Conservation (phyloP, 2,113 vertebrate genomes). For the Antennarius striatus region DNA sequence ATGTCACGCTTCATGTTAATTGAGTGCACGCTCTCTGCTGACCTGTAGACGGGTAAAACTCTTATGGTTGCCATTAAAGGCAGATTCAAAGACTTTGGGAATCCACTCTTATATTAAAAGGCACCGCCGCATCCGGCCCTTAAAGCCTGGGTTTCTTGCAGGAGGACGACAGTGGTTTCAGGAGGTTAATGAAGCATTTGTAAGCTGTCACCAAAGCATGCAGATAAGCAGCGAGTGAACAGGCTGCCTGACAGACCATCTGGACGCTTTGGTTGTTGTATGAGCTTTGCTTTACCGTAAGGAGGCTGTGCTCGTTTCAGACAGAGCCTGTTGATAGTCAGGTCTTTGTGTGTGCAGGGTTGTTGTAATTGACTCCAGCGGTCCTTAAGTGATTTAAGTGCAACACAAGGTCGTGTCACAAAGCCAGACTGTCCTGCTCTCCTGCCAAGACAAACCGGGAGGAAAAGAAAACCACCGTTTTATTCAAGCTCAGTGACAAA, state of each 20-base stretch:
- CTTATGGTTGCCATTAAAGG: conserved; percentile 28
- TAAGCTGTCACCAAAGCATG: conserved; percentile 21
- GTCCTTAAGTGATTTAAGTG: conserved; percentile 41
- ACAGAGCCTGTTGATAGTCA: conserved; percentile 12
- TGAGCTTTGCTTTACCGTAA: too few relatives aligned
- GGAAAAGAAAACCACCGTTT: conserved; percentile 21
- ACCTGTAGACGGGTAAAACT: conserved; percentile 57
- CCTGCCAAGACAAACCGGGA: conserved; percentile 25
- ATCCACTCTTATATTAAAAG: conserved; percentile 52
- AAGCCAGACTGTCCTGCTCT: conserved; percentile 19
- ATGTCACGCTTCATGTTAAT: conserved; percentile 38
- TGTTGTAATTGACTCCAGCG: conserved; percentile 39
- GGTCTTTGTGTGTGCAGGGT: conserved; percentile 14
- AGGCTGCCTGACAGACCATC: conserved; percentile 23
- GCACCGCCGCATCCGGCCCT: neutral
- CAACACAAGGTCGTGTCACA: conserved; percentile 23
- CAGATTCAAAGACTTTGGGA: conserved; percentile 26
- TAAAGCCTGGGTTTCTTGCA: neutral
- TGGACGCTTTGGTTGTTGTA: conserved; percentile 16
- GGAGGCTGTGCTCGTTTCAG: conserved; percentile 19
- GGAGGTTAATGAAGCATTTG: conserved; percentile 41
- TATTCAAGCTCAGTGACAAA: conserved; percentile 18
- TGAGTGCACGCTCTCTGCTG: conserved; percentile 56
- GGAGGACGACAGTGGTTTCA: conserved; percentile 14
- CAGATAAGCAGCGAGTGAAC: conserved; percentile 24